Conservation (phyloP, 2,888 invertebrate species). For the Myopa tessellatipennis region DNA sequence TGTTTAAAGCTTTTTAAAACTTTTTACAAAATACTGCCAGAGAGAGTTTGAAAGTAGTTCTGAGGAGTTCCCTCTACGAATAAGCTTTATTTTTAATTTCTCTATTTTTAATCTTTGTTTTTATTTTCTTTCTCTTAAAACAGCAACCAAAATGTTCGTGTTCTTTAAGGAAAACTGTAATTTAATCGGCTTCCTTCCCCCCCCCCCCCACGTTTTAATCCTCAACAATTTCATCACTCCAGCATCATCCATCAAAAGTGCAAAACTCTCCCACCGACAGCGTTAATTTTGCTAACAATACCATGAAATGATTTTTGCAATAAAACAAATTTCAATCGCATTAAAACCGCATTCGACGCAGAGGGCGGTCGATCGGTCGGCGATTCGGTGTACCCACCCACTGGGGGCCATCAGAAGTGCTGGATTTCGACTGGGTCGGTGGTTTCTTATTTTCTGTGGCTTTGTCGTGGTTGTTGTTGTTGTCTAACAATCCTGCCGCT, state of each 20-base stretch:
- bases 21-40: neutral
- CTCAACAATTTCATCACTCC: neutral
- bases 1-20: neutral
- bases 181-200: neutral
- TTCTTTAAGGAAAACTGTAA: too few relatives aligned
- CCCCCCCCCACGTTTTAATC: neutral
- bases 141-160: too few relatives aligned
- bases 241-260: neutral
- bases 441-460: neutral
- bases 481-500: conserved; percentile 20
- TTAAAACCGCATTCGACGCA: conserved; percentile 28
- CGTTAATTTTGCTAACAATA: conserved; percentile 17
- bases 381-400: neutral
- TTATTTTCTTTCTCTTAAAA: too few relatives aligned
- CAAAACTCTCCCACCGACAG: neutral
- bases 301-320: conserved; percentile 24
- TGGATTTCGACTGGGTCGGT: neutral
- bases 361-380: conserved; percentile 14
- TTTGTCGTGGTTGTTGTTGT: neutral
- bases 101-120: too few relatives aligned
- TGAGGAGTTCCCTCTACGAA: too few relatives aligned
- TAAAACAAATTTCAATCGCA: conserved; percentile 23
- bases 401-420: neutral
- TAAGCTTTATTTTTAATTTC: too few relatives aligned
- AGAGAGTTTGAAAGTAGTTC: neutral